Base-by-base conservation (phyloP, 2,888 invertebrate species). In the Criorhina ranunculi region DNA sequence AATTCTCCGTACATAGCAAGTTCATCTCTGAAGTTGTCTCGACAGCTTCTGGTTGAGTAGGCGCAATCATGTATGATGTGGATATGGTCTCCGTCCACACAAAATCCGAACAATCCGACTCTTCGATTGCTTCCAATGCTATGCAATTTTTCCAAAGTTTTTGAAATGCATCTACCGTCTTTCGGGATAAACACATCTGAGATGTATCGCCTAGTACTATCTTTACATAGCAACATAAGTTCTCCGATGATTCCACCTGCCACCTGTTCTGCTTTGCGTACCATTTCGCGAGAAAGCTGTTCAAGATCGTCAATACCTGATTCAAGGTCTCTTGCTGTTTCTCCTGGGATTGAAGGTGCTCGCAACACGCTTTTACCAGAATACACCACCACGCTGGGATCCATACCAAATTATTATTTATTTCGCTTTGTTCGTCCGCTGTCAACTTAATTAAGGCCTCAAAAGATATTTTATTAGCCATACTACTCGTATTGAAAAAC, bases 151-250 rank as follows among this genome's bases (percentile, higher is more conserved):
- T 19, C 46, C 46, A 46, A 0, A 46, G 8, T 46, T 46, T 46
- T 8, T 0, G 46, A 5, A 46, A 46, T 3, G 19, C 0, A 11
- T 46, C 46, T 19, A 46, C 8, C 6, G 46, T 46, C 46, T 46
- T 46, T 19, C 46, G 46, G 46, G 46, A 46, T 2, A 46, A 46
- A 46, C 0, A 46, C 46, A 44, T 44, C 44, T 15, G 44, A 44
- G 2, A 44, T 44, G 7, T 44, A 51, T 51, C 29, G 1, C 49
- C 49, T 4, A 51, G 42, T 42, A 42, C 42, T 42, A 12, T 42
- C 42, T 15, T 42, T 42, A 12, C 42, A 42, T 42, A 42, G 7
- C 15, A 1, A 1, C 42, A 42, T 42, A 42, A 42, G 42, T 42
- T 42, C 42, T 51, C 49, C 49, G 29, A 51, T 7, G 12, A 29